phyloP scores from a whole-genome alignment of 2,113 vertebrate species.

The Zosterops borbonicus region DNA sequence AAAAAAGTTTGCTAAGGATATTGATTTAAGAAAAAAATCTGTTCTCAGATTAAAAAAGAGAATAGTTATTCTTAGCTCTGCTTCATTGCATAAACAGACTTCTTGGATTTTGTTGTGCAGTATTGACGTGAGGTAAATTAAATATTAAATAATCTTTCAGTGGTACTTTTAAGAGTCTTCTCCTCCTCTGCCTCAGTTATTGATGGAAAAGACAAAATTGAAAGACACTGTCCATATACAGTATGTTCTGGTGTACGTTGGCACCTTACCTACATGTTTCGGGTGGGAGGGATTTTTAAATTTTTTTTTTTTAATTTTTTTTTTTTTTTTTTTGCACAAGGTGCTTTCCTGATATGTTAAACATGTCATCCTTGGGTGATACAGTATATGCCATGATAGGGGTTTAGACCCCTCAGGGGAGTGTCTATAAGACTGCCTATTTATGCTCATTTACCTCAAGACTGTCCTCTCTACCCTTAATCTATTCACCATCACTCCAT shows the following conservation, averaged over 20 bases:
- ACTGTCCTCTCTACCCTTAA: conserved; percentile 97
- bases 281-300: conserved; percentile 28
- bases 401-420: conserved; percentile 77
- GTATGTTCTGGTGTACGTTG: conserved; percentile 81
- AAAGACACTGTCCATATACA: conserved; percentile 79
- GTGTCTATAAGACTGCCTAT: conserved; percentile 91
- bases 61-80: conserved; percentile 87
- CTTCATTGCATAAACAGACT: conserved; percentile 93
- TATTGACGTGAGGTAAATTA: conserved; percentile 98
- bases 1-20: conserved; percentile 90
- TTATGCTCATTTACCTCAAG: conserved; percentile 99
- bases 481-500: conserved; percentile 99
- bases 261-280: conserved; percentile 85
- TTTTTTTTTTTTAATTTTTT: conserved; percentile 57
- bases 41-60: conserved; percentile 67
- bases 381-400: conserved; percentile 83
- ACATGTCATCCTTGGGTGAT: conserved; percentile 88
- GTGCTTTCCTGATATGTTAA: conserved; percentile 90
- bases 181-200: conserved; percentile 89
- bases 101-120: conserved; percentile 96
- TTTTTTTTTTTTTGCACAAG: conserved; percentile 85
- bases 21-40: conserved; percentile 71
- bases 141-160: conserved; percentile 90
- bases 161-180: conserved; percentile 88
- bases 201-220: conserved; percentile 86